phyloP scores from a whole-genome alignment of 2,113 vertebrate genomes.

The Miniopterus natalensis region DNA sequence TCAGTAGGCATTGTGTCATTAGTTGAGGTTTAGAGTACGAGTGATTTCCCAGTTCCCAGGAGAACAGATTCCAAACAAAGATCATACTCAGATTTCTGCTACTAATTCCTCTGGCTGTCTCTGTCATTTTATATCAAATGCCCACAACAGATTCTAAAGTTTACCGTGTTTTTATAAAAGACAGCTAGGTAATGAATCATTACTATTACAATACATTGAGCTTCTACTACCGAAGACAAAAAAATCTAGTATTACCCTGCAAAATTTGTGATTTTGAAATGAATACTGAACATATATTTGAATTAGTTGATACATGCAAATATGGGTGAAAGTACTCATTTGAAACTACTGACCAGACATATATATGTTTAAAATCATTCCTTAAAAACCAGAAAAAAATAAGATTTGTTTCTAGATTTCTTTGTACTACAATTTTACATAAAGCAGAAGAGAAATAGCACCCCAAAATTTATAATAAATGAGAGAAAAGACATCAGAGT shows the following conservation, averaged over 20 bases:
- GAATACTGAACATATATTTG: no score
- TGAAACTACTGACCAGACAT: no score
- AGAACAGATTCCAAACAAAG: neutral
- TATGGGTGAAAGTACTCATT: no score
- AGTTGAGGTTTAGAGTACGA: neutral
- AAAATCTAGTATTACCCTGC: neutral
- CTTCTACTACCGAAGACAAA: neutral
- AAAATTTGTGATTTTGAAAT: neutral
- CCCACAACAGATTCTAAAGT: neutral
- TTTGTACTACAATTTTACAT: no score
- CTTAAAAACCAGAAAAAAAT: no score
- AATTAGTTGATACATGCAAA: no score
- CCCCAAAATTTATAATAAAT: no score
- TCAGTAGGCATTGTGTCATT: neutral
- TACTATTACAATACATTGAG: neutral
- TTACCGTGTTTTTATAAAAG: neutral
- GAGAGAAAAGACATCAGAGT: no score
- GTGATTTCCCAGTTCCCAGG: neutral
- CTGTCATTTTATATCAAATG: neutral
- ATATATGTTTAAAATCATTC: no score
- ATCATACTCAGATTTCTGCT: neutral
- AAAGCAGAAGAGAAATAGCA: no score
- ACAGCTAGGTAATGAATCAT: neutral
- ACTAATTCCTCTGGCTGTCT: neutral
- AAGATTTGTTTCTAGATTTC: no score